phyloP scores from a whole-genome alignment of 2,113 vertebrate species.

The Stigmatopora argus region DNA sequence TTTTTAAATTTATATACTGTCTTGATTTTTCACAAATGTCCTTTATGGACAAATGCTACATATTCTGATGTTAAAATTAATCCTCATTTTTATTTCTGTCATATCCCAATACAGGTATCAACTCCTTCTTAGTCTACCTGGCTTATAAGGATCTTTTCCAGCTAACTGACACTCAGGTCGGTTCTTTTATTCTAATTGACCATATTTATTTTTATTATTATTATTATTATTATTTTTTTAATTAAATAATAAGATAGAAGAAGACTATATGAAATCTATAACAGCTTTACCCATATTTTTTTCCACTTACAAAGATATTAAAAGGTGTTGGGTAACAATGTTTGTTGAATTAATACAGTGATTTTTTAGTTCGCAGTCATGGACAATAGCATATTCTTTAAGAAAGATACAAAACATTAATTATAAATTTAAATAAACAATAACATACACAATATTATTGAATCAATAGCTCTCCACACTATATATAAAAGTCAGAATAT shows the following conservation, averaged over 20 bases:
- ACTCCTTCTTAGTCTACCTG: constrained; percentile 97
- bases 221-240: background rate
- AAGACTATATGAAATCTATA: background rate
- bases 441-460: background rate
- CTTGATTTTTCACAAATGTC: background rate
- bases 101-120: constrained; percentile 74
- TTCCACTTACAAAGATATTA: background rate
- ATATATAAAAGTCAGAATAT: background rate
- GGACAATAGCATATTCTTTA: too few relatives aligned
- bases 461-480: background rate
- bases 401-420: too few relatives aligned
- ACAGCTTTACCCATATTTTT: background rate
- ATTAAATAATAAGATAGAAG: background rate
- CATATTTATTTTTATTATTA: background rate
- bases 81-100: background rate
- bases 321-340: too few relatives aligned
- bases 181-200: background rate
- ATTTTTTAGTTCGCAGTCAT: too few relatives aligned
- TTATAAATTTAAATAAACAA: too few relatives aligned
- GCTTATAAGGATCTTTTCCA: constrained; percentile 96
- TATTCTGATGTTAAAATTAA: background rate
- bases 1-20: background rate
- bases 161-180: constrained; percentile 92
- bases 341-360: too few relatives aligned
- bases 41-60: background rate